A percentile compares a stretch with the other conserved stretches of the same genome.
Evolutionary conservation across 1,140 invertebrate genomes (phyloP).

Genomic region (Eriosoma lanigerum): DNA sequence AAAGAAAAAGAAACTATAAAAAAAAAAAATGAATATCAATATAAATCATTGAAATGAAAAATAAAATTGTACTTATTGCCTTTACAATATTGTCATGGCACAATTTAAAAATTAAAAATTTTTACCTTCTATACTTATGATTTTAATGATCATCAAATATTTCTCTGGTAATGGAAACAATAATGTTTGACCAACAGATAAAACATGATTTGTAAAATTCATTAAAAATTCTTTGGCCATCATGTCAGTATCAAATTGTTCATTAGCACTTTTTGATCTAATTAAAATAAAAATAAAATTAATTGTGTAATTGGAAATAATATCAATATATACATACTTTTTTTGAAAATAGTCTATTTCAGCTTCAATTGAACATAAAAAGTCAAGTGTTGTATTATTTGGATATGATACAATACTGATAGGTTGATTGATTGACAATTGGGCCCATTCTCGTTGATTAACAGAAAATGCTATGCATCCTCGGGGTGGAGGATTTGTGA

Average conservation of each 20-base stretch:
- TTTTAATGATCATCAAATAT: background rate
- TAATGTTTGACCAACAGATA: constrained; percentile 31
- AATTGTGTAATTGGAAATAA: background rate
- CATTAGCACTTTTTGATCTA: constrained; percentile 14
- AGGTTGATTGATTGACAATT: constrained; percentile 32
- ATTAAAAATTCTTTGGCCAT: constrained; percentile 45
- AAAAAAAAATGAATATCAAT: too few species aligned
- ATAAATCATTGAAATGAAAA: background rate
- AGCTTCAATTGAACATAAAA: constrained; percentile 15
- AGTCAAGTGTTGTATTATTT: constrained; percentile 2
- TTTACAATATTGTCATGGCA: background rate
- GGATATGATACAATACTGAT: constrained; percentile 31
- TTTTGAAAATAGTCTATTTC: constrained; percentile 33
- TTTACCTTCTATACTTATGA: constrained; percentile 40
- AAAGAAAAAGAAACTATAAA: too few species aligned
- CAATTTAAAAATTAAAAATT: constrained; percentile 24
- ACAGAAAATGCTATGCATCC: constrained; percentile 41
- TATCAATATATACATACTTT: constrained; percentile 7
- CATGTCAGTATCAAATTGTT: constrained; percentile 43
- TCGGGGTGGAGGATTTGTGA: constrained; percentile 26
- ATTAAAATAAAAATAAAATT: background rate
- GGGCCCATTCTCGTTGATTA: constrained; percentile 39
- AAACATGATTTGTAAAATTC: constrained; percentile 26
- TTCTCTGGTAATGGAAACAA: constrained; percentile 30
- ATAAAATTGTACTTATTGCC: background rate